These are phyloP conservation scores for Dermatophagoides farinae DNA, from an alignment of 1,140 invertebrate genomes.

Conservation along the genomic window DNA sequence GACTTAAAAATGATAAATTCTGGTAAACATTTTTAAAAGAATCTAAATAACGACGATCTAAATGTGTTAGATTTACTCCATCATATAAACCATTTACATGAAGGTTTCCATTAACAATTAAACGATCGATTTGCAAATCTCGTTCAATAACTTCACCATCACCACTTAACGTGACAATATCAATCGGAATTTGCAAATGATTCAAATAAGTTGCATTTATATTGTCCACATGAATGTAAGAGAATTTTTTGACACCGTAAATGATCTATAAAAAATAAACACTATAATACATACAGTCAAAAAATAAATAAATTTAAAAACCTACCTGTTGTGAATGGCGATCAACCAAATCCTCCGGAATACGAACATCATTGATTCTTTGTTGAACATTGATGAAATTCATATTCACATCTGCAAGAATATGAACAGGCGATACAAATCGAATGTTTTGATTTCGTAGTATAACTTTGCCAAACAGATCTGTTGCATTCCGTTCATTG, in stretches of 20 bases:
- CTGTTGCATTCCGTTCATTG: background rate
- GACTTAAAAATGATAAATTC: background rate
- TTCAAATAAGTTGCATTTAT: background rate
- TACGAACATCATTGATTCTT: background rate
- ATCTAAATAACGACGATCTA: background rate
- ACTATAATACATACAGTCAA: background rate
- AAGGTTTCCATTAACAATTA: background rate
- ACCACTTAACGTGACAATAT: background rate
- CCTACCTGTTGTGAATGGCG: background rate
- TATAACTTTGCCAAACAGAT: background rate
- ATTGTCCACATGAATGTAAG: background rate
- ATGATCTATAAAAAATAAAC: background rate
- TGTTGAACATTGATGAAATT: background rate
- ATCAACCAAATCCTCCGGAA: slow-evolving; percentile 3
- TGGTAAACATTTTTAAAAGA: background rate
- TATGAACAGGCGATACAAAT: background rate
- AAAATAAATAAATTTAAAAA: background rate
- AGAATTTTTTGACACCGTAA: background rate
- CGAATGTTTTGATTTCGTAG: background rate
- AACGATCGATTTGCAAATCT: background rate
- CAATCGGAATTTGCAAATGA: background rate
- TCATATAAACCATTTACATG: slow-evolving; percentile 4
- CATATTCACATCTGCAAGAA: background rate
- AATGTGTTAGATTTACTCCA: background rate
- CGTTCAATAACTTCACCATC: background rate